Conservation (phyloP, 2,888 invertebrate genomes). For the Hyalella azteca region DNA sequence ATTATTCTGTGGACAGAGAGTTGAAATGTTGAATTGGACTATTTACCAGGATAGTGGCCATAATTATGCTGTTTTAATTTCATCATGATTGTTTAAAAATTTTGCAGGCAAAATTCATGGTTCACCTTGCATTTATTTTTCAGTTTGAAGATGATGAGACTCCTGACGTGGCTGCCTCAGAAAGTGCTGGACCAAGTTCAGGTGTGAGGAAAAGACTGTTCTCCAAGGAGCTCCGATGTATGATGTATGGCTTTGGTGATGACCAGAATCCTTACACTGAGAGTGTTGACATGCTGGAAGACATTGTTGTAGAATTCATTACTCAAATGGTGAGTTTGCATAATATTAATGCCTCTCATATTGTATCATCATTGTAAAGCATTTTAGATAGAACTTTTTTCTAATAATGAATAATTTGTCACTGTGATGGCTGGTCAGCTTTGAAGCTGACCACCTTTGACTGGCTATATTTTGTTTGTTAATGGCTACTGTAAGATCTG, state of each 20-base stretch:
- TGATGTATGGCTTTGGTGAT: conserved; percentile 99
- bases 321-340: conserved; percentile 79
- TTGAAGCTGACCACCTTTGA: too few species aligned
- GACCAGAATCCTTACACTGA: conserved; percentile 99
- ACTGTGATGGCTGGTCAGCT: too few species aligned
- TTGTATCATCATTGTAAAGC: too few species aligned
- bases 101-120: too few species aligned
- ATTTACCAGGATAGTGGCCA: neutral
- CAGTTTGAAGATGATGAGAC: conserved; percentile 58
- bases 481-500: too few species aligned
- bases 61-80: neutral
- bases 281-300: conserved; percentile 95
- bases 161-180: conserved; percentile 50
- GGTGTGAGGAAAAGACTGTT: conserved; percentile 75
- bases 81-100: neutral
- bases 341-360: too few species aligned
- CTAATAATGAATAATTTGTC: too few species aligned
- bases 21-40: too few species aligned
- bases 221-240: conserved; percentile 90
- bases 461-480: too few species aligned
- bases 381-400: too few species aligned
- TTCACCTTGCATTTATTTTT: neutral
- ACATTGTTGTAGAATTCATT: conserved; percentile 96
- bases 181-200: conserved; percentile 47
- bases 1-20: neutral